Base-by-base conservation (phyloP, 2,888 invertebrate species). In the Ornithoptera priamus region DNA sequence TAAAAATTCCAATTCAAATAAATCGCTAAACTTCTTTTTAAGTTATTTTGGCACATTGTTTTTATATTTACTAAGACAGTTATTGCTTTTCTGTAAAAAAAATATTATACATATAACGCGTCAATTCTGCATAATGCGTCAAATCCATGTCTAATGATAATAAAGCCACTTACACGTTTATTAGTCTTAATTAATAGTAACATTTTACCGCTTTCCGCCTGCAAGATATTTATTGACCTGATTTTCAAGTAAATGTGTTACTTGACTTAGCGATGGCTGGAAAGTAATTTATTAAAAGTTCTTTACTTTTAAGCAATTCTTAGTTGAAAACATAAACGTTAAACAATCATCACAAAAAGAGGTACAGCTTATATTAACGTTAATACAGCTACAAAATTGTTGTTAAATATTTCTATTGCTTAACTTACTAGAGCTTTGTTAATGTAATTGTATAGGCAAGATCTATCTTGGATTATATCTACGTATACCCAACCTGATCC, bases 211-310 rank as follows among this genome's bases (percentile, higher is more conserved):
- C 59, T 22, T 68, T 70, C 42, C 58, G 53, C 39, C 42, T 62
- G 12, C 59, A n/a, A 71, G 71, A 76, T 82, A 85, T 87, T 86
- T 87, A 88, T 85, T 83, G 84, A 82, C 79, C 76, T 77, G 83
- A 87, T 83, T 87, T 85, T 85, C 84, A 81, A 76, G 82, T 89
- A 88, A 88, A 89, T 86, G 85, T 83, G 85, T 88, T 89, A 75
- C 74, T 75, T 74, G 85, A 80, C 77, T 78, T 75, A 76, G 78
- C 79, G 84, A 81, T 85, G 83, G 85, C 85, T 78, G 85, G 86
- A 86, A 81, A 64, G 79, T 81, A 84, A 87, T 89, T 88, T 86
- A 83, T 87, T 18, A 53, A 53, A n/a, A 53, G 53, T n/a, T n/a
- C n/a, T 53, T 53, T n/a, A 5, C 5, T 53, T 7, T 53, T 53